These are phyloP conservation scores for Erebia ligea DNA, from an alignment of 2,888 invertebrate genomes.

Conservation along the genomic window DNA sequence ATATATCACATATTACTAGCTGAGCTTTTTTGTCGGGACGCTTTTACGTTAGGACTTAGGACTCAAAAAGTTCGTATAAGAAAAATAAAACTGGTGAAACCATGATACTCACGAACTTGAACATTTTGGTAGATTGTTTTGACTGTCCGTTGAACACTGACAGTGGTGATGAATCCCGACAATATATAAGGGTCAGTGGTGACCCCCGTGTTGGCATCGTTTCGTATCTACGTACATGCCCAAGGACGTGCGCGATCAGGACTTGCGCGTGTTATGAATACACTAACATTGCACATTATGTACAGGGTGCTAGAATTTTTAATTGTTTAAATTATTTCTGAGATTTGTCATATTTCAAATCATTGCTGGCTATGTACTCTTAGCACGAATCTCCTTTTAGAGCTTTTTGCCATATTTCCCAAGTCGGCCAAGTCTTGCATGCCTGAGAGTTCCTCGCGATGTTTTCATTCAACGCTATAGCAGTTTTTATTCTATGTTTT, in stretches of 20 bases:
- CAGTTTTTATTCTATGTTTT: too few relatives aligned
- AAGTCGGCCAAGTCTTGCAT: too few relatives aligned
- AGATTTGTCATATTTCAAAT: too few relatives aligned
- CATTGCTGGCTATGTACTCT: too few relatives aligned
- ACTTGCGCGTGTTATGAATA: constrained; percentile 66
- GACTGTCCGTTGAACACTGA: constrained; percentile 61
- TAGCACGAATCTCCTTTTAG: too few relatives aligned
- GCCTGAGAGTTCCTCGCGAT: too few relatives aligned
- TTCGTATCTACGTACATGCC: constrained; percentile 62
- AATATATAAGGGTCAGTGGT: constrained; percentile 71
- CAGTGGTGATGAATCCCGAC: constrained; percentile 53
- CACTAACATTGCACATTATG: constrained; percentile 48
- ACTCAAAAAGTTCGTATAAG: not conserved
- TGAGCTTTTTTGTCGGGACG: not conserved
- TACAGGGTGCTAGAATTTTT: constrained; percentile 54
- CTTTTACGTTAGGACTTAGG: not conserved
- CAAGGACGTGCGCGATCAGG: constrained; percentile 55
- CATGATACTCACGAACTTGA: constrained; percentile 75
- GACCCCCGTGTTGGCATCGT: constrained; percentile 73
- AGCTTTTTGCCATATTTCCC: too few relatives aligned
- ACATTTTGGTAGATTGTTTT: constrained; percentile 72
- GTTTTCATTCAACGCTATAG: too few relatives aligned
- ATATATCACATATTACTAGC: too few relatives aligned
- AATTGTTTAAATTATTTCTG: too few relatives aligned
- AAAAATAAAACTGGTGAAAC: not conserved